Evolutionary conservation across 2,797 vertebrate genomes (phyloP), one percentile per base, ranked within the genome.

Genomic region (Lycodopsis pacificus): DNA sequence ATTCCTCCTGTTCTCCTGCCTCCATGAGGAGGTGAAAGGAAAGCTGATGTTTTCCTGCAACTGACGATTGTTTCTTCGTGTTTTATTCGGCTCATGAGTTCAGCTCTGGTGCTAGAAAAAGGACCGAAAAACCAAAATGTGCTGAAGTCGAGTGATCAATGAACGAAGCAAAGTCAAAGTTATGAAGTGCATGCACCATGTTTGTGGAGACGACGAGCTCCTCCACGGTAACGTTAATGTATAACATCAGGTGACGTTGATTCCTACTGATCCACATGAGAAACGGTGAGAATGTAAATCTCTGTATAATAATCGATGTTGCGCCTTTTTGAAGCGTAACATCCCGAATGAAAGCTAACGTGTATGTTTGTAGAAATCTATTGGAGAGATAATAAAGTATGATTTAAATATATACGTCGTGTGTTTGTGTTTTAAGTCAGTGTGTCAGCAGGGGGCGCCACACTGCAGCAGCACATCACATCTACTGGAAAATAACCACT

Each of bases 331-430:
- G 54, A 30, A 71, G 76, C 68, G 11, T 30, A 36, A 30, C 4
- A 22, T 75, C 48, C 71, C 13, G 65, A 76, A 70, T 48, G 75
- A 86, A 64, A 25, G 58, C 58, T 17, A 54, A 84, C 76, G 71
- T 73, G 69, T 76, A 61, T 48, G 76, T 82, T 81, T 81, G 67
- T 85, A 84, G 63, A 5, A 46, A 25, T 40, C 59, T 46, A 59
- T 19, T 70, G 17, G 77, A 81, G 25, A 48, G n/a, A 48, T 36
- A 82, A 86, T 85, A 71, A 86, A 1, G 13, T 76, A 25, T 51
- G 36, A 80, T 83, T 86, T 84, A 46, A 51, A 54, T 80, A 74
- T 30, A 20, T 17, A 48, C 3, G 9, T 9, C 5, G 71, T 70
- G n/a, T 48, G 25, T 48, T 59, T 44, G 8, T 27, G 27, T 27